Conservation (phyloP, 2,113 vertebrate species). For the Odontophorus gujanensis region DNA sequence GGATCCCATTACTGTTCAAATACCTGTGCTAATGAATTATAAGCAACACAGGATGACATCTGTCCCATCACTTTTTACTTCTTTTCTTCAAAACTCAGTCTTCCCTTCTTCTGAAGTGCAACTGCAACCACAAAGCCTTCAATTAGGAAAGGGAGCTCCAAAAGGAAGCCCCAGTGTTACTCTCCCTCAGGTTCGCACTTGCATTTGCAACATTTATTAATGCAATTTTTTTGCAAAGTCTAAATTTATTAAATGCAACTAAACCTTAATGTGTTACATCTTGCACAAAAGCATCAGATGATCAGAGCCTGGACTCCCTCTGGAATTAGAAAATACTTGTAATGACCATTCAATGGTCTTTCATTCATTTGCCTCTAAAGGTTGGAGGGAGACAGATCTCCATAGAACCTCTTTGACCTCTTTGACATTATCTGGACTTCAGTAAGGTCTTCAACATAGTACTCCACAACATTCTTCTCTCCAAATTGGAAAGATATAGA, state of each 20-base stretch:
- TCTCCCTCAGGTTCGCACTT: neutral
- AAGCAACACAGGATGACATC: neutral
- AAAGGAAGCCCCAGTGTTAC: neutral
- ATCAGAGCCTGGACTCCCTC: neutral
- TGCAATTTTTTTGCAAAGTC: neutral
- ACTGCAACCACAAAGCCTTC: neutral
- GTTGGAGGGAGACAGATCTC: neutral
- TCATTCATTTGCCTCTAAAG: neutral
- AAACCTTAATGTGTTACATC: neutral
- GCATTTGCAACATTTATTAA: neutral
- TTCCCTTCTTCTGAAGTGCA: neutral
- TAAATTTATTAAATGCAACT: neutral
- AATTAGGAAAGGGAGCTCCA: neutral
- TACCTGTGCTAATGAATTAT: constrained; percentile 15
- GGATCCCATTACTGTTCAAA: constrained; percentile 12
- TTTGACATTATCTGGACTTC: too few relatives aligned
- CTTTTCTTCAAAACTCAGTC: neutral
- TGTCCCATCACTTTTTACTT: neutral
- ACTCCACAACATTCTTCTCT: too few relatives aligned
- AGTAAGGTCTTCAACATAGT: too few relatives aligned
- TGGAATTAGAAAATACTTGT: neutral
- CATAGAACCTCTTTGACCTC: neutral
- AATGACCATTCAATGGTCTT: neutral
- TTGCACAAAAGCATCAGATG: neutral
- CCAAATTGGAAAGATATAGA: too few relatives aligned